Base-by-base conservation (phyloP, 2,113 vertebrate genomes). In the Asarcornis scutulata region DNA sequence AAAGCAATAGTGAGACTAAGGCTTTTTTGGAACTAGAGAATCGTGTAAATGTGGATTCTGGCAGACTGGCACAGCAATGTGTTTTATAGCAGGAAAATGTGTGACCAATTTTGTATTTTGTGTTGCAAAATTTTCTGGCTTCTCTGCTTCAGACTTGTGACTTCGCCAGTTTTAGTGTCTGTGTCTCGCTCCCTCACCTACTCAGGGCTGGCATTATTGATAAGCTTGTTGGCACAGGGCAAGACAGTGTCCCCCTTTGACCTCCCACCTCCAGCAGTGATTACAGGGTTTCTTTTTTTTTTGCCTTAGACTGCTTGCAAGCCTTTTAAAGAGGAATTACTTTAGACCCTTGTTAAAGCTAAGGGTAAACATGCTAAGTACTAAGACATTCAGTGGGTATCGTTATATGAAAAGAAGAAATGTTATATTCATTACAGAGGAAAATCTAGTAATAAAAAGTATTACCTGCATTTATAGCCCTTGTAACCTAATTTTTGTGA, bases 361-460 rank as follows among this genome's bases (percentile, higher is more conserved):
- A 92, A 89, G 87, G 86, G 89, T 90, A 95, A 96, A 96, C 92
- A 96, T 34, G 60, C 76, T 58, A 92, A 93, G 87, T 95, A 93
- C 90, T 34, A n/a, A 94, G 96, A 95, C 83, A 76, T 96, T 96
- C 94, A 92, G 32, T 86, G 91, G 66, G 64, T 92, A 96, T 96
- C 42, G 1, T 21, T 92, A 79, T 79, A 94, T 94, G 92, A 95
- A 82, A 88, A 97, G 90, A 96, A 96, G 96, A 95, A 97, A 97
- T 83, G 94, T 93, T 97, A 96, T 96, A 95, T 97, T 96, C 89
- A 91, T 97, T 94, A 98, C 95, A 96, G 90, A 73, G 83, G 95
- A 98, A 98, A 98, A 97, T 95, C 96, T 97, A 97, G 96, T 97
- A 93, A 97, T 98, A 97, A 98, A 98, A 97, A 96, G 96, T 96